Conservation (phyloP, 2,113 vertebrate genomes). For the Passer montanus region DNA sequence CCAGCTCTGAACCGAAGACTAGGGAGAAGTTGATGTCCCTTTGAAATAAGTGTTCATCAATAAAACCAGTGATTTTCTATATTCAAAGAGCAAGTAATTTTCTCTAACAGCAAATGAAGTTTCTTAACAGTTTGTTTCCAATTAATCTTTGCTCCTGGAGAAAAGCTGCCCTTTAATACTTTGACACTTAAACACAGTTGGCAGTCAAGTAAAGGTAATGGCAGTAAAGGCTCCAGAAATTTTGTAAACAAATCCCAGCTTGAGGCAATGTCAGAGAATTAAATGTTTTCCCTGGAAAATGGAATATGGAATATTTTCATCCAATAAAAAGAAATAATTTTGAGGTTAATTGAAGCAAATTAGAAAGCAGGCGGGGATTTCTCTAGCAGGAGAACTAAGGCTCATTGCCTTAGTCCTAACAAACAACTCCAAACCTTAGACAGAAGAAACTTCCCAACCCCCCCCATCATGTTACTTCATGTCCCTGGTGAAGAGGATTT, state of each 20-base stretch:
- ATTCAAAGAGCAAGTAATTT: not conserved
- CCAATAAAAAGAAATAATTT: not conserved
- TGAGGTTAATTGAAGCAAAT: not conserved
- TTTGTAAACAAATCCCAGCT: not conserved
- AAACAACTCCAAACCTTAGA: not conserved
- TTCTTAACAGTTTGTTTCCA: not conserved
- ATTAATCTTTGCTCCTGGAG: not conserved
- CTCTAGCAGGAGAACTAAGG: not conserved
- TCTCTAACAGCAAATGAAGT: not conserved
- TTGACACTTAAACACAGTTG: not conserved
- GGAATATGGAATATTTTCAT: not conserved
- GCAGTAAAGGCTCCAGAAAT: not conserved
- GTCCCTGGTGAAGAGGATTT: not conserved
- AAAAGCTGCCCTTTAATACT: not conserved
- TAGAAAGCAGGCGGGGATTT: not conserved
- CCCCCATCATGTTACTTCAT: not conserved
- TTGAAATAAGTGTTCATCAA: not conserved
- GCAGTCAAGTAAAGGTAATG: not conserved
- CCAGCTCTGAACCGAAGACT: not conserved
- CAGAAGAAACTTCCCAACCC: not conserved
- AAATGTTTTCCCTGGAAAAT: not conserved
- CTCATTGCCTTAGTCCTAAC: not conserved
- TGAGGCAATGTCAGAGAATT: not conserved
- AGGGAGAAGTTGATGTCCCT: not conserved
- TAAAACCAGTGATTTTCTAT: not conserved